Conservation (phyloP, 2,888 invertebrate genomes). For the Mythimna lalbum region DNA sequence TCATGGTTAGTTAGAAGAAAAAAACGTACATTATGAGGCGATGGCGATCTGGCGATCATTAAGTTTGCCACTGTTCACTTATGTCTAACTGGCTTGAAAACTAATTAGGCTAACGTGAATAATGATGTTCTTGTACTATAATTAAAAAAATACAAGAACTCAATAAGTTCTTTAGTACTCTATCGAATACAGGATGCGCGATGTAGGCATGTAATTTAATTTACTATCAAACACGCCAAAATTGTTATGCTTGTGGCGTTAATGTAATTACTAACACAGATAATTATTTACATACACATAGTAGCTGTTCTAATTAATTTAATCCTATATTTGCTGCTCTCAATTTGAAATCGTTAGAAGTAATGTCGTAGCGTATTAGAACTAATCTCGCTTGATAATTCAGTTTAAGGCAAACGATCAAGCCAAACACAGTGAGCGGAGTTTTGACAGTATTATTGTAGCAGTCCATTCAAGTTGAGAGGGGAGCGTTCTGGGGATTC, state of each 20-base stretch:
- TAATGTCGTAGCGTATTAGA: slow-evolving; percentile 43
- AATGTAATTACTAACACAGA: slow-evolving; percentile 44
- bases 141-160: slow-evolving; percentile 29
- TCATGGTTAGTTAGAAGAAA: slow-evolving; percentile 11
- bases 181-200: slow-evolving; percentile 24
- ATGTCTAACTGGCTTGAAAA: slow-evolving; percentile 36
- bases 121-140: slow-evolving; percentile 43
- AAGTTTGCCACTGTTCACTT: slow-evolving; percentile 37
- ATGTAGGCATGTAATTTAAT: slow-evolving; percentile 34
- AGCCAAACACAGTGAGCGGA: slow-evolving; percentile 27
- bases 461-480: slow-evolving; percentile 69
- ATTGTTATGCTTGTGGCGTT: slow-evolving; percentile 38
- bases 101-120: slow-evolving; percentile 46
- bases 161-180: slow-evolving; percentile 22
- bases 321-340: slow-evolving; percentile 47
- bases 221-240: slow-evolving; percentile 44
- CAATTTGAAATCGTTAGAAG: slow-evolving; percentile 49
- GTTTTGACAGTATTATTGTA: slow-evolving; percentile 60
- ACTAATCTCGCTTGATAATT: slow-evolving; percentile 47
- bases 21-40: slow-evolving; percentile 13
- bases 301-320: slow-evolving; percentile 45
- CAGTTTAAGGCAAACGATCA: slow-evolving; percentile 44
- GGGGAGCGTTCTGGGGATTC: slow-evolving; percentile 70
- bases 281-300: slow-evolving; percentile 51
- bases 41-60: slow-evolving; percentile 29